A percentile compares a stretch with the other conserved stretches of the same genome.
Evolutionary conservation across 2,113 vertebrate species (phyloP).

Genomic region (Tringa solitaria): DNA sequence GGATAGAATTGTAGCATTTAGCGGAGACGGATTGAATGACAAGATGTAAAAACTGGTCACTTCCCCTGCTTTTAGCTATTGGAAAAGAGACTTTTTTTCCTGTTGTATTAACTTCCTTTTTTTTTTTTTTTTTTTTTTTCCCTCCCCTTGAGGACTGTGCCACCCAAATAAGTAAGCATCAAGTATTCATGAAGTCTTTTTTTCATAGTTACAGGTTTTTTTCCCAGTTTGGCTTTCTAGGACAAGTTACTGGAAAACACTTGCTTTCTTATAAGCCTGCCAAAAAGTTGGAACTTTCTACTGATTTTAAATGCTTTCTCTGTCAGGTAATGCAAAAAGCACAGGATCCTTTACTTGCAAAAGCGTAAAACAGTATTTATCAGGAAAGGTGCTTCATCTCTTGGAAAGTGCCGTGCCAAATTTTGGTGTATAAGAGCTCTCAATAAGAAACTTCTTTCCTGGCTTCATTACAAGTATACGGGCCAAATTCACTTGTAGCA

Average conservation of each 20-base stretch:
- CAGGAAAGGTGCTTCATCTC: conserved; percentile 41
- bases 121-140: not conserved
- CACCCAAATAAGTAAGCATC: not conserved
- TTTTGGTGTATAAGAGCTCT: conserved; percentile 22
- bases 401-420: conserved; percentile 30
- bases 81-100: not conserved
- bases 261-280: not conserved
- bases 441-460: not conserved
- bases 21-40: not conserved
- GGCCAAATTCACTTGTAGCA: conserved; percentile 29
- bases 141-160: not conserved
- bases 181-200: not conserved
- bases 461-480: not conserved
- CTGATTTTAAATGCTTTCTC: conserved; percentile 2
- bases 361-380: not conserved
- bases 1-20: not conserved
- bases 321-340: not conserved
- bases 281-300: not conserved
- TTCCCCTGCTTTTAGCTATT: not conserved
- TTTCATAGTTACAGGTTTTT: not conserved
- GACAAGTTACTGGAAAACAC: not conserved
- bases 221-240: not conserved
- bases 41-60: not conserved
- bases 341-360: not conserved
- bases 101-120: not conserved